Base-by-base conservation (phyloP, 1,140 invertebrate genomes). In the Nilaparvata lugens region DNA sequence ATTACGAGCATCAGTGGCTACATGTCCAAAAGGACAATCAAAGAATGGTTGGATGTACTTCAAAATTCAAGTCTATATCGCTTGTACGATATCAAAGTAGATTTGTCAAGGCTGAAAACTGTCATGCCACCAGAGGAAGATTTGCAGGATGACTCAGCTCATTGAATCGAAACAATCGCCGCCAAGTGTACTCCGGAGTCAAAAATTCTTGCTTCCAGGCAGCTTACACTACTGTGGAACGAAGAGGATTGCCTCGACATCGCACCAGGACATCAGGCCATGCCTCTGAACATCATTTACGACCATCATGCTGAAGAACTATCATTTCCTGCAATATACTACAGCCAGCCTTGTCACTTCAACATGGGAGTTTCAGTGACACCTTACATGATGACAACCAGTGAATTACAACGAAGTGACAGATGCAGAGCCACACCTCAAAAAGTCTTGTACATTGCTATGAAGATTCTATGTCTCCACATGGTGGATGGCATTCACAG, bases 281-380 rank as follows among this genome's bases (percentile, higher is more conserved):
- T 57, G 13, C 67, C 65, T 23, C 2, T 43, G 21, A 67, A 61
- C 63, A 31, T 68, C 43, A 35, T 69, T 2, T 70, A 61, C 52
- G 69, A 71, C 55, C 62, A 66, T 57, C 57, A 69, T 65, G 67
- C 67, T 19, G 71, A 73, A 65, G 72, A 73, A 63, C 55, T 73
- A 21, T 71, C 72, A 7, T 73, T 74, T 68, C 71, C 71, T 18
- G 3, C 38, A 40, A 73, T 75, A 56, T 73, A 73, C 52, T 53
- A 65, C 1, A 70, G 72, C 48, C 62, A 72, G 55, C 68, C 67
- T 61, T 31, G 72, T 51, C 60, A 21, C 19, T 74, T 68, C 52
- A 58, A 62, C 64, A 69, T 69, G 43, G 58, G 58, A 18, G 56
- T 58, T 38, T 53, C 9, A 4, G 64, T 66, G 2, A 69, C 65